These are phyloP conservation scores for Sinocyclocheilus rhinocerous DNA, from an alignment of 2,113 vertebrate genomes.

Conservation along the genomic window DNA sequence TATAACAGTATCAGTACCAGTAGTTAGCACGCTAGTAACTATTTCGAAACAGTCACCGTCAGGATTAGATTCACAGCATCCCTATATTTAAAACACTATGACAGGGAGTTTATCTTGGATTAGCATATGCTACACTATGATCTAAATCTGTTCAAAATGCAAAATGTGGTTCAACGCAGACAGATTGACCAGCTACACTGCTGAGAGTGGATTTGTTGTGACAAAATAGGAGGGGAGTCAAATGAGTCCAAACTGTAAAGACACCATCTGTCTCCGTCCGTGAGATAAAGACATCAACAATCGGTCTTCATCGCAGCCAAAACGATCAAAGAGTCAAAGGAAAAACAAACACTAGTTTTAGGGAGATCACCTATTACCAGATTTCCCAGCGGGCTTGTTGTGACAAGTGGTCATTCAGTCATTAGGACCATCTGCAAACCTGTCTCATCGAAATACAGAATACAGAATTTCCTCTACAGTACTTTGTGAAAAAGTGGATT, in stretches of 20 bases:
- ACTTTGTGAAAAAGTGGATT: neutral
- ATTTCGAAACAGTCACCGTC: neutral
- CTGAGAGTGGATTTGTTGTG: slow-evolving; percentile 13
- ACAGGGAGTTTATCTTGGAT: neutral
- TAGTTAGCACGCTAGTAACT: neutral
- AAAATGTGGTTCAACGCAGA: neutral
- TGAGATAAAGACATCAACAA: slow-evolving; percentile 24
- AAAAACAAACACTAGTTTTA: neutral
- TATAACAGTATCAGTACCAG: neutral
- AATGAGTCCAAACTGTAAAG: slow-evolving; percentile 10
- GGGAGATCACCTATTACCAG: neutral
- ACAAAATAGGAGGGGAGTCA: neutral
- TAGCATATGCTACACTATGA: slow-evolving; percentile 7
- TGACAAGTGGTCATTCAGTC: slow-evolving; percentile 16
- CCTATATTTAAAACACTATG: neutral
- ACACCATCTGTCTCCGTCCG: slow-evolving; percentile 21
- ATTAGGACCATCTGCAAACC: slow-evolving; percentile 12
- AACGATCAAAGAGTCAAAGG: slow-evolving; percentile 2
- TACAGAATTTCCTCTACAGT: neutral
- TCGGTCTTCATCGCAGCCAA: slow-evolving; percentile 22
- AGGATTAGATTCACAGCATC: slow-evolving; percentile 9
- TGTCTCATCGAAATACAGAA: neutral
- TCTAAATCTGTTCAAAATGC: slow-evolving; percentile 30
- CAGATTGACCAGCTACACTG: slow-evolving; percentile 1
- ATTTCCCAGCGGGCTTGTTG: slow-evolving; percentile 14